Conservation (phyloP, 2,888 invertebrate genomes). For the Ectobius pallidus region DNA sequence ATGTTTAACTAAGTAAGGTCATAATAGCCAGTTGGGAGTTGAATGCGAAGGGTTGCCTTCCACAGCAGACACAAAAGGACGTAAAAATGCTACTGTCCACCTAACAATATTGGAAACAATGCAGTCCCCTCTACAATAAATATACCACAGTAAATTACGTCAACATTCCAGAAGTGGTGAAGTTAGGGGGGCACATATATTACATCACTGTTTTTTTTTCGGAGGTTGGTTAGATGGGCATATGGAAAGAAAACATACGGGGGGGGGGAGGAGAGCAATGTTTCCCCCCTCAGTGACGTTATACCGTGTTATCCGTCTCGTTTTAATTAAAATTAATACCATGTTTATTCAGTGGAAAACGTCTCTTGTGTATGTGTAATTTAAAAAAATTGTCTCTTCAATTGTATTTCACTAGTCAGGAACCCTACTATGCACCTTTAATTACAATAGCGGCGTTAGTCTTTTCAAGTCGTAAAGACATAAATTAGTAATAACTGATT, state of each 20-base stretch:
- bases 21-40: too few relatives aligned
- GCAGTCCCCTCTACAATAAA: background rate
- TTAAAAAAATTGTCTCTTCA: constrained; percentile 4
- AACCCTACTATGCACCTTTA: constrained; percentile 1
- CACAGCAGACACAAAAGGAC: too few relatives aligned
- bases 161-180: constrained; percentile 3
- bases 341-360: constrained; percentile 9
- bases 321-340: constrained; percentile 5
- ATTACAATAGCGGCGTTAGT: background rate
- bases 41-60: too few relatives aligned
- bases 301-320: background rate
- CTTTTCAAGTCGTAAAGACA: background rate
- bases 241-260: background rate
- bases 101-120: background rate
- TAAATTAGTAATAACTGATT: background rate
- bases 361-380: background rate
- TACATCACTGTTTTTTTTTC: background rate
- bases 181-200: background rate
- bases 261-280: background rate
- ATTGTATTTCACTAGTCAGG: background rate
- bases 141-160: background rate
- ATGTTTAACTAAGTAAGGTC: too few relatives aligned
- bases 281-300: background rate
- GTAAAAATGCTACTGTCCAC: too few relatives aligned
- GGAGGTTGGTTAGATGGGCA: background rate